A percentile compares a stretch with the other conserved stretches of the same genome.
Evolutionary conservation across 2,797 vertebrate genomes (phyloP).

Genomic region (Thalassophryne amazonica): DNA sequence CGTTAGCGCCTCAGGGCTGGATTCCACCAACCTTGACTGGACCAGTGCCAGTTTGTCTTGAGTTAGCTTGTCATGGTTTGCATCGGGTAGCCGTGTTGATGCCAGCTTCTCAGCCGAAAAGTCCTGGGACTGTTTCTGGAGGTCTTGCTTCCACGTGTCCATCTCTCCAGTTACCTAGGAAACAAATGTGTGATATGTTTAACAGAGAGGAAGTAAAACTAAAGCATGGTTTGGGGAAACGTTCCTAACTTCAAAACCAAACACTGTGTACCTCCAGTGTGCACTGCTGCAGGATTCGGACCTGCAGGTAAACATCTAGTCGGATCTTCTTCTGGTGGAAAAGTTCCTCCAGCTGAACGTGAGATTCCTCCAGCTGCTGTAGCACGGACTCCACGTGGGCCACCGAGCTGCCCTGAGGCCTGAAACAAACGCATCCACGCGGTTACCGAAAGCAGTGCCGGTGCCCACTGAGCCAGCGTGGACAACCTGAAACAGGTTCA

Average conservation of each 20-base stretch:
- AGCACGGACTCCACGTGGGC: constrained; percentile 93
- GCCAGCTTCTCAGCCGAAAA: constrained; percentile 91
- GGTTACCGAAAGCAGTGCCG: not conserved
- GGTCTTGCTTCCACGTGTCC: constrained; percentile 96
- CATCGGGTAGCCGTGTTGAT: constrained; percentile 72
- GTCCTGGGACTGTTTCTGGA: constrained; percentile 92
- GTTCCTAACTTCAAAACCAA: rapidly evolving
- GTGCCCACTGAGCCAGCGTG: too few relatives aligned
- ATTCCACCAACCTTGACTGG: constrained; percentile 79
- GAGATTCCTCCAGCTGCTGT: constrained; percentile 94
- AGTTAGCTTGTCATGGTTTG: constrained; percentile 85
- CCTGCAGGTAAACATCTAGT: constrained; percentile 93
- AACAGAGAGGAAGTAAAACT: not conserved
- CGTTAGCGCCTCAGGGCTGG: constrained; percentile 87
- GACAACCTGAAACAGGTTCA: too few relatives aligned
- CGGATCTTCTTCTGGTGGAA: constrained; percentile 96
- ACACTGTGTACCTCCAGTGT: constrained; percentile 71
- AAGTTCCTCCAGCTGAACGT: constrained; percentile 95
- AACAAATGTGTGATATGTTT: not conserved
- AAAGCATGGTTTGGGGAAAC: not conserved
- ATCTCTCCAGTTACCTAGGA: constrained; percentile 91
- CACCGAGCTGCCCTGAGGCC: constrained; percentile 93
- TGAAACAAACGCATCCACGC: constrained; percentile 50
- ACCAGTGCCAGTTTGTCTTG: constrained; percentile 88
- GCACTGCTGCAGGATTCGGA: constrained; percentile 96